Evolutionary conservation across 2,113 vertebrate genomes (phyloP), one percentile per base, ranked within the genome.

Genomic region (Pelecanoides urinatrix): DNA sequence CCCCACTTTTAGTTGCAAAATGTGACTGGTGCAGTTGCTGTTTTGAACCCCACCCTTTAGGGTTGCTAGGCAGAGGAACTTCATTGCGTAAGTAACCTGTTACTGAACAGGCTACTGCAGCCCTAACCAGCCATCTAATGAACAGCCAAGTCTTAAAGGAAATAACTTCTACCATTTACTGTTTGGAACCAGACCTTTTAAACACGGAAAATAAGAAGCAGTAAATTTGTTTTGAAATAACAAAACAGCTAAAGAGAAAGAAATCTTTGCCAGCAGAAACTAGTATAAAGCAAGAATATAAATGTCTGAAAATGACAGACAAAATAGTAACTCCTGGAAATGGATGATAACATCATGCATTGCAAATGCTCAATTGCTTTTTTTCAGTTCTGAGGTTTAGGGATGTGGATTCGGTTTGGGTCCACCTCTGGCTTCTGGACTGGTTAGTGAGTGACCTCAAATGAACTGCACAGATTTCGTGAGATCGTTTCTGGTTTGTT

Each of bases 1-100:
- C 49, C 79, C 68, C 67, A 23, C 34, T 25, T 85, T 70, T 47
- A 42, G 10, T 67, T 85, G 75, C 87, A 88, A 26, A 94, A 74
- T 49, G 72, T 86, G 62, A 11, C 55, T 77, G 92, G 40, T 68
- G 73, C 50, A 53, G 92, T 93, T 97, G 92, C 91, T 97, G 91
- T 95, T 98, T 96, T 91, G 94, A 93, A 83, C 95, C 53, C 96
- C 96, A 59, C 96, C 97, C 96, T 78, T 78, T 44, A 30, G 94
- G 70, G 97, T 97, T 98, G 97, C 98, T 97, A 97, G 34, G 96
- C 91, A 83, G 84, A 92, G 53, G 86, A 96, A 80, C 34, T 44
- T 45, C 50, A 26, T 97, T 97, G 90, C 80, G 25, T 97, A 85
- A 96, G 82, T 63, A 95, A 96, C 96, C 92, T 95, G 78, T 93